Evolutionary conservation across 2,888 invertebrate species (phyloP).

Genomic region (Drosophila maculinotata): DNA sequence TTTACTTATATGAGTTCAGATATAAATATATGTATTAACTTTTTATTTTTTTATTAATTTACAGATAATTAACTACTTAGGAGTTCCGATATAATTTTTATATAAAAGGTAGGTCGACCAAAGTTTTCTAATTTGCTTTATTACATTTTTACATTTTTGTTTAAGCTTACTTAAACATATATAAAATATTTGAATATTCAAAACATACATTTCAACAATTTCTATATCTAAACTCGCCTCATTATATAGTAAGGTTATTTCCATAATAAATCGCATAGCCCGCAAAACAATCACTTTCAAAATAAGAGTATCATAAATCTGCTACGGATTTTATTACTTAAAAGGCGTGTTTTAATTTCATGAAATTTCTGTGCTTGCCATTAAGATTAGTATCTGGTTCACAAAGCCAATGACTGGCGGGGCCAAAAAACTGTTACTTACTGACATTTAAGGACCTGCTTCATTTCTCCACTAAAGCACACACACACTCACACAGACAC

Average conservation of each 20-base stretch:
- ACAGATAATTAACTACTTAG: no score
- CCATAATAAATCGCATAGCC: constrained; percentile 11
- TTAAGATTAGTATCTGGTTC: constrained; percentile 53
- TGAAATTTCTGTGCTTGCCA: constrained; percentile 25
- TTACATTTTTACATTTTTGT: no score
- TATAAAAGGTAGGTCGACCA: no score
- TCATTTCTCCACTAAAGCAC: constrained; percentile 17
- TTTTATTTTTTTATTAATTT: no score
- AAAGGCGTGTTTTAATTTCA: constrained; percentile 30
- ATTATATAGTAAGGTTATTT: constrained; percentile 1
- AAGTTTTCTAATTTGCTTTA: no score
- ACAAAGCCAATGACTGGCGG: constrained; percentile 33
- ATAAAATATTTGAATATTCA: neutral
- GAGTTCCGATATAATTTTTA: no score
- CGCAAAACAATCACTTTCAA: neutral
- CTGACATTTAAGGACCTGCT: constrained; percentile 51
- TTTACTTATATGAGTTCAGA: no score
- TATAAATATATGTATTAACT: no score
- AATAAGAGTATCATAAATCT: constrained; percentile 20
- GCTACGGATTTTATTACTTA: constrained; percentile 33
- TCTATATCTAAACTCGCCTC: constrained; percentile 5
- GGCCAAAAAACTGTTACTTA: constrained; percentile 29
- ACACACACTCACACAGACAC: constrained; percentile 4
- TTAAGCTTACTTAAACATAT: no score
- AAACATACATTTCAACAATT: neutral